These are phyloP conservation scores for Tenthredo scrophulariae DNA, from an alignment of 2,888 invertebrate genomes.

Conservation along the genomic window DNA sequence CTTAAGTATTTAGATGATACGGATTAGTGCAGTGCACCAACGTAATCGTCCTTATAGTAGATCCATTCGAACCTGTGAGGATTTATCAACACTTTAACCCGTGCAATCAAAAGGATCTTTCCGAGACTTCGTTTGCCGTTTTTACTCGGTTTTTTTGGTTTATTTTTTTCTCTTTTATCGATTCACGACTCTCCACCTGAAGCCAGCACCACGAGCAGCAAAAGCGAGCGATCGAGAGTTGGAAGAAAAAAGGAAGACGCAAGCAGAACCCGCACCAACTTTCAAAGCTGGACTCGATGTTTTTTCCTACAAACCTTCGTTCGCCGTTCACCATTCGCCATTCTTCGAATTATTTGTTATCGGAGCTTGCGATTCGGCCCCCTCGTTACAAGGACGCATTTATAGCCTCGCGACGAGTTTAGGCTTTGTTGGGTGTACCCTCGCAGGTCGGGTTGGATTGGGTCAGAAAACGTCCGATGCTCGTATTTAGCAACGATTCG, in stretches of 20 bases:
- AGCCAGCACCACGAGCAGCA: background rate
- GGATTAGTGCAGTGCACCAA: background rate
- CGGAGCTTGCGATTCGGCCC: conserved; percentile 14
- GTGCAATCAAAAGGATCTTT: conserved; percentile 34
- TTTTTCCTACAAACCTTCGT: background rate
- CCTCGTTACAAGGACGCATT: conserved; percentile 26
- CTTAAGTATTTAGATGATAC: conserved; percentile 15
- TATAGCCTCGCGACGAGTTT: conserved; percentile 22
- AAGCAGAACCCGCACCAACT: conserved; percentile 15
- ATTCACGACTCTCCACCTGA: conserved; percentile 2
- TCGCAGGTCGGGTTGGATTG: background rate
- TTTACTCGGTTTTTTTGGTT: background rate
- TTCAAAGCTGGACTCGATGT: conserved; percentile 10
- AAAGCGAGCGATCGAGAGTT: conserved; percentile 17
- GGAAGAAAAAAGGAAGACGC: conserved; percentile 18
- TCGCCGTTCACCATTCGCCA: background rate
- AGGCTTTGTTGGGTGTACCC: conserved; percentile 19
- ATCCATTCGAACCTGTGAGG: conserved; percentile 12
- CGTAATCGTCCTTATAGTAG: conserved; percentile 1
- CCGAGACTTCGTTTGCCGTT: conserved; percentile 26
- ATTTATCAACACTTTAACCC: conserved; percentile 26
- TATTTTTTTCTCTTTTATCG: background rate
- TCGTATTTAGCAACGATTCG: conserved; percentile 42
- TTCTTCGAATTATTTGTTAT: conserved; percentile 38
- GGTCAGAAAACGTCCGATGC: conserved; percentile 32